Evolutionary conservation across 2,113 vertebrate species (phyloP).

Genomic region (Centrocercus urophasianus): DNA sequence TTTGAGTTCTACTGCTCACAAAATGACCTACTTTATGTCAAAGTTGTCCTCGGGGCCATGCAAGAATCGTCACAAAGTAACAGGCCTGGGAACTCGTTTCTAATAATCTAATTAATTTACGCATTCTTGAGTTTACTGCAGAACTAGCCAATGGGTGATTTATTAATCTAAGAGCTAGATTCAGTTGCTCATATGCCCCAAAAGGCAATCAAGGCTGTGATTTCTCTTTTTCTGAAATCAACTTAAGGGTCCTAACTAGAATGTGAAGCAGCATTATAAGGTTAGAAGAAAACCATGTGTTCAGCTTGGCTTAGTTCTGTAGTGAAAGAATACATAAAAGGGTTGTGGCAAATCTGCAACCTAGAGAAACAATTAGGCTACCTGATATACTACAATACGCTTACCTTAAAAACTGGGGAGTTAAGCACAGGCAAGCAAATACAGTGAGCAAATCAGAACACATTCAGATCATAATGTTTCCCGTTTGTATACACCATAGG

Average conservation of each 20-base stretch:
- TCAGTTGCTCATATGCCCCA: background rate
- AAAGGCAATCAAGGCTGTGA: background rate
- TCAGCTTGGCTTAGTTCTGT: background rate
- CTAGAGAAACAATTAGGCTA: background rate
- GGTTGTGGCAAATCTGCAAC: background rate
- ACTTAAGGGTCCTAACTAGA: constrained; percentile 4
- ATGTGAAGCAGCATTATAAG: background rate
- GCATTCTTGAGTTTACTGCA: constrained; percentile 31
- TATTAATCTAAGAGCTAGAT: constrained; percentile 48
- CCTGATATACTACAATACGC: background rate
- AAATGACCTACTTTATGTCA: constrained; percentile 44
- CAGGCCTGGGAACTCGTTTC: constrained; percentile 26
- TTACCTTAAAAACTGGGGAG: background rate
- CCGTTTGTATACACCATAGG: background rate
- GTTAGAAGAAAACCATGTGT: background rate
- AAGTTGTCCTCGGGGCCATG: background rate
- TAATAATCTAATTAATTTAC: constrained; percentile 68
- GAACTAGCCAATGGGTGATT: constrained; percentile 49
- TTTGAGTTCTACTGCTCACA: background rate
- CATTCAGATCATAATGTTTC: background rate
- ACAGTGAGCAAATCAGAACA: background rate
- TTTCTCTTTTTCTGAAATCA: background rate
- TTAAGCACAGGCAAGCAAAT: fast-evolving
- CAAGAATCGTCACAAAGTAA: constrained; percentile 48
- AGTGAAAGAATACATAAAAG: background rate